phyloP scores from a whole-genome alignment of 2,797 vertebrate species.

The Gallinago nigripennis region DNA sequence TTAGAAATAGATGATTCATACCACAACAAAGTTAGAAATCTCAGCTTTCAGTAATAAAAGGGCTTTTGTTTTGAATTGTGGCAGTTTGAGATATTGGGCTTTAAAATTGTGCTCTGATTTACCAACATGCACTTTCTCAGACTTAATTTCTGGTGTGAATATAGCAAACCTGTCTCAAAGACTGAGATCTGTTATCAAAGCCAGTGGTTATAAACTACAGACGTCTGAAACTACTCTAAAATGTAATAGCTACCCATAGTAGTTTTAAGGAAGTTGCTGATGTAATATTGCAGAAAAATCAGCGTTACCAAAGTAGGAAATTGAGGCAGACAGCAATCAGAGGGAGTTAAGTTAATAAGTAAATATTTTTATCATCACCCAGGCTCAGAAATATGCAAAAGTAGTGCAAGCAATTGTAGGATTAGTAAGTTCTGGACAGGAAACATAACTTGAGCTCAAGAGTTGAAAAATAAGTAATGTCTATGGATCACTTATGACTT shows the following conservation, averaged over 20 bases:
- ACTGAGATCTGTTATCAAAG: neutral
- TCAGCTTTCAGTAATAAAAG: neutral
- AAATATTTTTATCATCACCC: neutral
- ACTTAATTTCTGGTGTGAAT: neutral
- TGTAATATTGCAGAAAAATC: neutral
- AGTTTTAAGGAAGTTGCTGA: neutral
- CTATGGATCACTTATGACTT: neutral
- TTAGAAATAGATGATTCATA: neutral
- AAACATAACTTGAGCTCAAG: neutral
- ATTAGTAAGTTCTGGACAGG: neutral
- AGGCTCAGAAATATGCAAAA: neutral
- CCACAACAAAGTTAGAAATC: neutral
- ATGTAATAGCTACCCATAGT: neutral
- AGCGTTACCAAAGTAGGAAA: neutral
- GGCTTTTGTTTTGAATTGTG: neutral
- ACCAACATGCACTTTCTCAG: neutral
- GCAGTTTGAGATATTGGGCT: neutral
- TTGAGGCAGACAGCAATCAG: neutral
- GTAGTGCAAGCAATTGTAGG: neutral
- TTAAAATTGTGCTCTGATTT: slow-evolving; percentile 1
- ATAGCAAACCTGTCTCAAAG: neutral
- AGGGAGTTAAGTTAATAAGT: neutral
- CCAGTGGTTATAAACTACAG: neutral
- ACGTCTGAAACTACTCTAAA: neutral
- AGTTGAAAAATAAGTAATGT: neutral